Evolutionary conservation across 2,888 invertebrate genomes (phyloP).

Genomic region (Erannis defoliaria): DNA sequence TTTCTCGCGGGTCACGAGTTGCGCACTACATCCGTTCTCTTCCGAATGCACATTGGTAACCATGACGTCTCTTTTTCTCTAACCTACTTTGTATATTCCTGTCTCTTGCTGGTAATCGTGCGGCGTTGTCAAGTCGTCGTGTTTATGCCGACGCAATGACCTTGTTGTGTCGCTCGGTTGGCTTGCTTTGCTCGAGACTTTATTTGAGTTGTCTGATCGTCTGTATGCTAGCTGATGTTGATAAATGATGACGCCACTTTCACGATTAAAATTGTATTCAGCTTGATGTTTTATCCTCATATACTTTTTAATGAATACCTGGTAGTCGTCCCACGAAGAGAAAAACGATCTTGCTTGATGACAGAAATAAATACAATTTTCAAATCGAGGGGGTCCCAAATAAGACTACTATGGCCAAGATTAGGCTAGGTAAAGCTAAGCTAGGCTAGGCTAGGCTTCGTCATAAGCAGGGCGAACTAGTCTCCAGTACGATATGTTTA

Average conservation of each 20-base stretch:
- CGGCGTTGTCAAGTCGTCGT: slow-evolving; percentile 74
- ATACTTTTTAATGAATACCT: too few species aligned
- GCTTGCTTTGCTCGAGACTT: slow-evolving; percentile 22
- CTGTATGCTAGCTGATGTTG: slow-evolving; percentile 8
- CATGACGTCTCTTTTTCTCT: slow-evolving; percentile 61
- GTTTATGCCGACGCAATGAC: slow-evolving; percentile 66
- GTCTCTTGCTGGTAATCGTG: slow-evolving; percentile 58
- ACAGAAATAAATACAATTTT: too few species aligned
- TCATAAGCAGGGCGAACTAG: too few species aligned
- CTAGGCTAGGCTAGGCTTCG: too few species aligned
- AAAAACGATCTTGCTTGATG: too few species aligned
- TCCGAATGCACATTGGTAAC: slow-evolving; percentile 79
- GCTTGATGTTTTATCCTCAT: background rate
- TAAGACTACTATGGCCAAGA: too few species aligned
- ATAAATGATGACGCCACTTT: slow-evolving; percentile 1
- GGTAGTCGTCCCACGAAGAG: too few species aligned
- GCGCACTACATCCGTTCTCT: slow-evolving; percentile 80
- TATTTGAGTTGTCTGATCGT: slow-evolving; percentile 13
- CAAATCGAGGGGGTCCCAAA: too few species aligned
- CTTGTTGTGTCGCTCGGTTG: slow-evolving; percentile 74
- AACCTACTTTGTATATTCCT: slow-evolving; percentile 31
- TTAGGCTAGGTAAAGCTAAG: too few species aligned
- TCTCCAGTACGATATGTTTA: too few species aligned
- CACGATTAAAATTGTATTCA: background rate
- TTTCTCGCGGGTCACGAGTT: slow-evolving; percentile 83